Evolutionary conservation across 2,888 invertebrate genomes (phyloP), one percentile per base, ranked within the genome.

Genomic region (Coenonympha arcania): DNA sequence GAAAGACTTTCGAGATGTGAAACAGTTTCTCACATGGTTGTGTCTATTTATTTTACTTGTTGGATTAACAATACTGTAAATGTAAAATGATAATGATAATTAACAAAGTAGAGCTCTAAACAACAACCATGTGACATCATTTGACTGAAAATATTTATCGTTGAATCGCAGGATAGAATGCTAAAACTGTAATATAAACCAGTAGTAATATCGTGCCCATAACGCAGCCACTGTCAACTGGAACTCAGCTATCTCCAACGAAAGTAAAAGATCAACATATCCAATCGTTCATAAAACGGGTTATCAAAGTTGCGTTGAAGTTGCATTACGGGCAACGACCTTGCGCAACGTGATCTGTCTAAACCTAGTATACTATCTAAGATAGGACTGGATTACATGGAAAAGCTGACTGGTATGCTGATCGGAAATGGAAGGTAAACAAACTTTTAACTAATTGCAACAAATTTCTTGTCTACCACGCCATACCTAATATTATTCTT

Each of bases 251-350:
- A 39, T n/a, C 30, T 36, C 36, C 40, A 48, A 48, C 26, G 41
- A 48, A 48, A 48, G 48, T 48, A 36, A 41, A 42, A 41, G 13
- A 48, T 37, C 46, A 37, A 41, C 41, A 43, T 33, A 20, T 43
- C 13, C 31, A 44, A 31, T 31, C 28, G 36, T 22, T 44, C 37
- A 44, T 37, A 8, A 24, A 50, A 50, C 50, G 22, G 22, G 50
- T 50, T 50, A 44, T 39, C 20, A 43, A n/a, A 28, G 41, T 42
- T 33, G 20, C 39, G 37, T 44, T 34, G 31, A 33, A 37, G 44
- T 43, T 43, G 46, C 53, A 50, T 39, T 50, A 53, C 53, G 53
- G 49, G 40, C 42, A 40, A 53, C 53, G 46, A 50, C 53, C 53
- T 53, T 53, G 53, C 33, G 15, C 24, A 34, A 53, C 53, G 42